These are phyloP conservation scores for Epizoanthus illoricatus DNA, from an alignment of 92 coral and sea anemone genomes.

Conservation along the genomic window DNA sequence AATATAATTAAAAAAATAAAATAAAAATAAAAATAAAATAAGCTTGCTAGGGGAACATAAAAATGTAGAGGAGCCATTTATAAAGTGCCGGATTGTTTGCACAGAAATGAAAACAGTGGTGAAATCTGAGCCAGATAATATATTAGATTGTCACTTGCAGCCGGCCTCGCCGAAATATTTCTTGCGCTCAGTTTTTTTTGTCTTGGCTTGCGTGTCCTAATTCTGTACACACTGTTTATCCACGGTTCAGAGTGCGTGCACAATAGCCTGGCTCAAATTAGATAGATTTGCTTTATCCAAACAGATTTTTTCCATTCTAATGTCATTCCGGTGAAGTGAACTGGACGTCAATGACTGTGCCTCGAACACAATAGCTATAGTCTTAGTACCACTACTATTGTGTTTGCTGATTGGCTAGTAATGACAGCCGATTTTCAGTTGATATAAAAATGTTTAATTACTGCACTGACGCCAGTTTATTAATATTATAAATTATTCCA, in stretches of 20 bases:
- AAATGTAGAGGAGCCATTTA: too few relatives aligned
- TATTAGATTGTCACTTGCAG: too few relatives aligned
- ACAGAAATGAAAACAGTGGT: too few relatives aligned
- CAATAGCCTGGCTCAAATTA: slow-evolving; percentile 10
- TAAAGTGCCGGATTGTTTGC: too few relatives aligned
- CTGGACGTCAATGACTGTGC: slow-evolving; percentile 13
- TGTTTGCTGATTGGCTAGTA: slow-evolving; percentile 26
- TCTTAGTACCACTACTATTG: slow-evolving; percentile 7
- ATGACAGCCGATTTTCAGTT: slow-evolving; percentile 29
- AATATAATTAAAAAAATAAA: too few relatives aligned
- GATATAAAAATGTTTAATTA: slow-evolving; percentile 39
- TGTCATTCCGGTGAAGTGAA: slow-evolving; percentile 28
- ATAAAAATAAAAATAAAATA: too few relatives aligned
- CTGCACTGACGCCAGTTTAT: slow-evolving; percentile 36
- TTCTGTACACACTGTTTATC: background rate
- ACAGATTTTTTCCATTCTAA: slow-evolving; percentile 14
- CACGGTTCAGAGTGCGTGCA: slow-evolving; percentile 6
- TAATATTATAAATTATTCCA: slow-evolving; percentile 38
- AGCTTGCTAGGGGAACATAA: too few relatives aligned
- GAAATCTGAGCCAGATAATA: too few relatives aligned
- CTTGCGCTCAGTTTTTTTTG: too few relatives aligned
- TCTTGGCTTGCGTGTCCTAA: slow-evolving; percentile 23
- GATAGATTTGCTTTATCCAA: slow-evolving; percentile 13
- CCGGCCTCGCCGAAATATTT: too few relatives aligned
- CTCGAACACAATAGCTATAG: background rate